Base-by-base conservation (phyloP, 2,113 vertebrate species). In the Cromileptes altivelis region DNA sequence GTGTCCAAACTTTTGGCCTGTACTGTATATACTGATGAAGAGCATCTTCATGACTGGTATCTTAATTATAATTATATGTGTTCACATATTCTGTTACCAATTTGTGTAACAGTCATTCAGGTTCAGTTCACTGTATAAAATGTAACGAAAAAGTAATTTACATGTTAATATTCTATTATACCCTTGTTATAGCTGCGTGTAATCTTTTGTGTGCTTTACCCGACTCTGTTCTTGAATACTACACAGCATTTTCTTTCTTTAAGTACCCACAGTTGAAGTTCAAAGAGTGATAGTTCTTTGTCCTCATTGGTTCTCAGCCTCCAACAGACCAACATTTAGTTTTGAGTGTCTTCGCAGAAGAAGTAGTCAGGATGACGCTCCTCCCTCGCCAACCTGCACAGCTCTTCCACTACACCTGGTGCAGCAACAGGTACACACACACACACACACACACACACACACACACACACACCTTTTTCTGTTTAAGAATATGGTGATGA, bases 301-400 rank as follows among this genome's bases (percentile, higher is more conserved):
- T 73, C 57, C 4, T 40, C 37, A 1, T 78, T n/a, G 75, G 27
- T 86, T 33, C 5, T 73, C 89, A 99, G 98, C 95, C 90, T 95
- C 96, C 23, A 96, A 94, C 90, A 96, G 96, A 83, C 95, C 97
- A 30, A 96, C 97, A 70, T 99, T 99, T 92, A 98, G 95, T 82
- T 98, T 99, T 0, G 97, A 99, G 96, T 98, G 98, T 96, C 96
- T 99, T 85, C 96, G 98, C 19, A 95, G 97, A 88, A 97, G 97
- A 77, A 94, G 94, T 81, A 97, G 97, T 93, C 96, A 96, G 78
- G 97, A 98, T 0, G 96, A 97, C 1, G 18, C 94, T 92, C 0
- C 94, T 95, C 95, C 9, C 89, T 96, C 19, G 90, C 93, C 49
- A 89, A 74, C 96, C 78, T 97, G 94, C 84, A 96, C 98, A 0